A percentile compares a stretch with the other conserved stretches of the same genome.
Evolutionary conservation across 2,888 invertebrate genomes (phyloP).

Genomic region (Sthenelais limicola): DNA sequence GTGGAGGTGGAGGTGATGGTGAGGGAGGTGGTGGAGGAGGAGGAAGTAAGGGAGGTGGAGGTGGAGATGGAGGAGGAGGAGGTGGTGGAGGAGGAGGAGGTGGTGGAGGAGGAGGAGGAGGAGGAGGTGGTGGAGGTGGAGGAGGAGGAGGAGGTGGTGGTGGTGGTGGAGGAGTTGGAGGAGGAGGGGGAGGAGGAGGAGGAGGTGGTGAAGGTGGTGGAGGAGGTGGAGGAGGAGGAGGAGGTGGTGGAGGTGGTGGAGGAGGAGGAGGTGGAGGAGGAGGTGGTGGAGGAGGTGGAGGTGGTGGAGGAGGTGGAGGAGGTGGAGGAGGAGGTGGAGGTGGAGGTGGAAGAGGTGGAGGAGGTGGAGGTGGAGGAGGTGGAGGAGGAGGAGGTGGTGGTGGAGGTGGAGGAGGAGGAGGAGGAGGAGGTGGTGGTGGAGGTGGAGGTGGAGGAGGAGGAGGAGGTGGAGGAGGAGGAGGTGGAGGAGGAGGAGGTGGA

Average conservation of each 20-base stretch:
- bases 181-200: too few relatives aligned
- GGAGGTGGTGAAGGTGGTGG: conserved; percentile 10
- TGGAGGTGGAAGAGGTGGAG: too few relatives aligned
- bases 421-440: neutral
- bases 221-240: conserved; percentile 11
- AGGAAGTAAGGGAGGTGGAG: too few relatives aligned
- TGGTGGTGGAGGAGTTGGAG: too few relatives aligned
- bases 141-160: neutral
- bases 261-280: conserved; percentile 31
- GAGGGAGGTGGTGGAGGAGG: too few relatives aligned
- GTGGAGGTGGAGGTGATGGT: too few relatives aligned
- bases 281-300: conserved; percentile 35
- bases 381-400: conserved; percentile 18
- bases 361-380: neutral
- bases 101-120: neutral
- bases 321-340: neutral
- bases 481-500: conserved; percentile 4
- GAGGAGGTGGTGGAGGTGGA: conserved; percentile 15
- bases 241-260: conserved; percentile 44
- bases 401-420: conserved; percentile 25
- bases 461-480: neutral
- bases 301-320: conserved; percentile 5
- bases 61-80: too few relatives aligned
- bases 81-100: conserved; percentile 12
- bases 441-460: conserved; percentile 15